A percentile compares a stretch with the other conserved stretches of the same genome.
phyloP scores from a whole-genome alignment of 2,113 vertebrate genomes.

The Cyanoliseus patagonus region DNA sequence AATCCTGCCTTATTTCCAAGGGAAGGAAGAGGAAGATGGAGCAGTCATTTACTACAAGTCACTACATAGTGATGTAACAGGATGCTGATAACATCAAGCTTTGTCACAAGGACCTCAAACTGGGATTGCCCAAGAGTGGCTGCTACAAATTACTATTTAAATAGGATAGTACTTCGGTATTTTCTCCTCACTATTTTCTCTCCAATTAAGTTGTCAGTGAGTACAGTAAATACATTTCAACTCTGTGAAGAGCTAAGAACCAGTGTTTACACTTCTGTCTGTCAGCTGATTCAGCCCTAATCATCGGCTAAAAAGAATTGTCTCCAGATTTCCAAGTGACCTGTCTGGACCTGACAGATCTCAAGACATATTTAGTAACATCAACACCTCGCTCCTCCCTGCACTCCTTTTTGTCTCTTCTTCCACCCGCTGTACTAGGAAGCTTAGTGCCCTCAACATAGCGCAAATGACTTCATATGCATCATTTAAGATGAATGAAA shows the following conservation, averaged over 20 bases:
- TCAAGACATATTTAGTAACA: not conserved
- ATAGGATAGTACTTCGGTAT: not conserved
- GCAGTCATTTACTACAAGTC: not conserved
- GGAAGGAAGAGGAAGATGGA: not conserved
- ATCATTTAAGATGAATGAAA: slow-evolving; percentile 53
- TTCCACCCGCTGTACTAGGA: not conserved
- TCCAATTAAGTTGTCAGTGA: not conserved
- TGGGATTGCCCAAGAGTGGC: not conserved
- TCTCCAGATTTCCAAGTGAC: slow-evolving; percentile 4
- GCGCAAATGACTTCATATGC: not conserved
- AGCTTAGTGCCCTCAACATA: not conserved
- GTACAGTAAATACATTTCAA: not conserved
- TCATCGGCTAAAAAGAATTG: not conserved
- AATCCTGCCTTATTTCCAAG: not conserved
- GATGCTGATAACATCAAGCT: not conserved
- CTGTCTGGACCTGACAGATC: slow-evolving; percentile 16
- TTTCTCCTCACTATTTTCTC: not conserved
- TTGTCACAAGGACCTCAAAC: not conserved
- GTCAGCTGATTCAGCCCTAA: not conserved
- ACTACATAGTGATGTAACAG: rapidly evolving
- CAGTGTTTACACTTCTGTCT: not conserved
- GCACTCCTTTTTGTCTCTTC: not conserved
- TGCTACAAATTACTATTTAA: not conserved
- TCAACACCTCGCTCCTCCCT: not conserved
- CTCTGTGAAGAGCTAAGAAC: not conserved